A percentile compares a stretch with the other conserved stretches of the same genome.
phyloP scores from a whole-genome alignment of 2,797 vertebrate species.

The Rhincodon typus region DNA sequence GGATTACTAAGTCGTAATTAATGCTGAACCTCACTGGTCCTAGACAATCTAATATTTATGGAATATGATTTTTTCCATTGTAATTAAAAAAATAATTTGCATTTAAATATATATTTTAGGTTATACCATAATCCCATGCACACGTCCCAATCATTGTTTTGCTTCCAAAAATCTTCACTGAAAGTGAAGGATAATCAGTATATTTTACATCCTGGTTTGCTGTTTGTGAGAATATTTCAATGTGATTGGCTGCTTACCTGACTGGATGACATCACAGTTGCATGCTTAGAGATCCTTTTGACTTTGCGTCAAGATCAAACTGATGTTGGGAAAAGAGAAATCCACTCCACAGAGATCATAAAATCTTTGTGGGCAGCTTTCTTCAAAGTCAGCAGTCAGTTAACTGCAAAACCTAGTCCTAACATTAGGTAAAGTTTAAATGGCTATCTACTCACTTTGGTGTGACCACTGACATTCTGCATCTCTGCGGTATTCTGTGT shows the following conservation, averaged over 20 bases:
- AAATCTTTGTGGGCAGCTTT: background rate
- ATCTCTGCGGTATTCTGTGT: constrained; percentile 35
- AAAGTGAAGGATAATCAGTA: constrained; percentile 5
- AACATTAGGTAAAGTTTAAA: constrained; percentile 15
- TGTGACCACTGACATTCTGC: constrained; percentile 35
- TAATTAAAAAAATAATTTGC: background rate
- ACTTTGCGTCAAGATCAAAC: background rate
- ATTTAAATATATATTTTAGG: background rate
- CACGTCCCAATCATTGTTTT: background rate
- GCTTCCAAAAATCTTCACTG: background rate
- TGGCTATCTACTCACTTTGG: constrained; percentile 35
- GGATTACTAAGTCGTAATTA: no score
- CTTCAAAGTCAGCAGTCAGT: background rate
- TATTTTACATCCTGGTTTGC: background rate
- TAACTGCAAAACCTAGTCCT: background rate
- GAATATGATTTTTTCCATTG: background rate
- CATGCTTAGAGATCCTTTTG: background rate
- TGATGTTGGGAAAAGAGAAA: background rate
- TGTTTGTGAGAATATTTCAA: background rate
- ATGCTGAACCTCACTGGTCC: no score
- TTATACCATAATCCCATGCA: background rate
- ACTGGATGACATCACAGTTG: background rate
- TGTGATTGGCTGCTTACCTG: background rate
- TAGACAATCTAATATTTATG: background rate
- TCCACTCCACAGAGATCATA: background rate